phyloP scores from a whole-genome alignment of 2,888 invertebrate genomes.

The Notodonta ziczac region DNA sequence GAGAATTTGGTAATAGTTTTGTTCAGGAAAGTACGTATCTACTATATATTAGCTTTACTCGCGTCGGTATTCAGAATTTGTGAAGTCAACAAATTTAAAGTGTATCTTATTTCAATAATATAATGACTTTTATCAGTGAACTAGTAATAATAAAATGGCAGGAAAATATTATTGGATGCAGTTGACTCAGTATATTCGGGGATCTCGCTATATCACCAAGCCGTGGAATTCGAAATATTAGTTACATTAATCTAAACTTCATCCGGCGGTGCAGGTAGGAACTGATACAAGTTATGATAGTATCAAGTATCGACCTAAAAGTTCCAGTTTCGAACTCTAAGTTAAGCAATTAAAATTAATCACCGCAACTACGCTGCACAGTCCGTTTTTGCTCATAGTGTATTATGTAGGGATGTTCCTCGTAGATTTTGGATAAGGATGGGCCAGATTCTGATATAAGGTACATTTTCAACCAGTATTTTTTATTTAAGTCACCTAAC shows the following conservation, averaged over 20 bases:
- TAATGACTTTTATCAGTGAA: too few relatives aligned
- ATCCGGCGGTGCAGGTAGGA: constrained; percentile 1
- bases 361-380: constrained; percentile 44
- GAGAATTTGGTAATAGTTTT: not conserved
- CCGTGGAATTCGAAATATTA: constrained; percentile 5
- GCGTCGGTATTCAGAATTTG: too few relatives aligned
- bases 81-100: too few relatives aligned
- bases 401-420: not conserved
- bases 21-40: too few relatives aligned
- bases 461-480: too few relatives aligned
- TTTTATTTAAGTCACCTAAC: too few relatives aligned
- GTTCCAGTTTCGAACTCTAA: constrained; percentile 31
- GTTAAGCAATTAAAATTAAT: constrained; percentile 70
- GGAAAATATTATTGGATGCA: too few relatives aligned
- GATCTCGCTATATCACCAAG: constrained; percentile 22
- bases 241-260: constrained; percentile 1
- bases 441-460: not conserved
- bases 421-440: not conserved
- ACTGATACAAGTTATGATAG: constrained; percentile 14
- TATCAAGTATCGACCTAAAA: constrained; percentile 25
- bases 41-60: too few relatives aligned
- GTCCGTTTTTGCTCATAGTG: constrained; percentile 51
- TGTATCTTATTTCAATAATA: too few relatives aligned
- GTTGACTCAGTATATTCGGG: too few relatives aligned
- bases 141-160: too few relatives aligned